phyloP scores from a whole-genome alignment of 2,113 vertebrate species.

The Xiphophorus hellerii region DNA sequence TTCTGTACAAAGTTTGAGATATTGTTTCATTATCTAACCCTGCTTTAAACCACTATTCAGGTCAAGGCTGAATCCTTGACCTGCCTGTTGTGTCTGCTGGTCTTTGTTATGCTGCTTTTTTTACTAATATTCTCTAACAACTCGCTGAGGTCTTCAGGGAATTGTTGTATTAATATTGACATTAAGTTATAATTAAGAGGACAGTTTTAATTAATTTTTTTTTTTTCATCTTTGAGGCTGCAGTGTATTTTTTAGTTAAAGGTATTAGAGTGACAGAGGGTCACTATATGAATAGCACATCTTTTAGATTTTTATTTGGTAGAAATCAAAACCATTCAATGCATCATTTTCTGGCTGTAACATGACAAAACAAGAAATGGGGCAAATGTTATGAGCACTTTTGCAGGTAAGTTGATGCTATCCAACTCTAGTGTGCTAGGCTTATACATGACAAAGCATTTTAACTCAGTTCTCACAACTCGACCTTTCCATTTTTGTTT shows the following conservation, averaged over 20 bases:
- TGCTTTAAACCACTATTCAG: too few species aligned
- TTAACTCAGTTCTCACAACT: slow-evolving; percentile 1
- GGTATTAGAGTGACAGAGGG: too few species aligned
- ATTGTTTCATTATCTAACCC: background rate
- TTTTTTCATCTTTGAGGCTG: too few species aligned
- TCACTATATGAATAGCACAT: background rate
- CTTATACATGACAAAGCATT: slow-evolving; percentile 9
- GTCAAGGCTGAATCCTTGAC: background rate
- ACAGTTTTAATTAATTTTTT: too few species aligned
- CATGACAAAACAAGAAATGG: background rate
- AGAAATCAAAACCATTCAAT: background rate
- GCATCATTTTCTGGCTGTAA: background rate
- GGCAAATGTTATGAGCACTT: background rate
- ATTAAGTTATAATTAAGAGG: background rate
- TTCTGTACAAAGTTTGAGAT: background rate
- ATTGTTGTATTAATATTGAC: background rate
- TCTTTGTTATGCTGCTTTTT: too few species aligned
- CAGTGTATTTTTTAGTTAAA: too few species aligned
- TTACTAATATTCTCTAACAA: background rate
- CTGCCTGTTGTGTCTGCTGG: background rate
- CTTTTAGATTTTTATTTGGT: background rate
- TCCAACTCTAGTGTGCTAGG: background rate
- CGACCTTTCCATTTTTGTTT: slow-evolving; percentile 14
- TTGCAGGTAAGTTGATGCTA: background rate
- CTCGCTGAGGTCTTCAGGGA: background rate